A percentile compares a stretch with the other conserved stretches of the same genome.
Evolutionary conservation across 2,888 invertebrate genomes (phyloP).

Genomic region (Pseudococcus longispinus): DNA sequence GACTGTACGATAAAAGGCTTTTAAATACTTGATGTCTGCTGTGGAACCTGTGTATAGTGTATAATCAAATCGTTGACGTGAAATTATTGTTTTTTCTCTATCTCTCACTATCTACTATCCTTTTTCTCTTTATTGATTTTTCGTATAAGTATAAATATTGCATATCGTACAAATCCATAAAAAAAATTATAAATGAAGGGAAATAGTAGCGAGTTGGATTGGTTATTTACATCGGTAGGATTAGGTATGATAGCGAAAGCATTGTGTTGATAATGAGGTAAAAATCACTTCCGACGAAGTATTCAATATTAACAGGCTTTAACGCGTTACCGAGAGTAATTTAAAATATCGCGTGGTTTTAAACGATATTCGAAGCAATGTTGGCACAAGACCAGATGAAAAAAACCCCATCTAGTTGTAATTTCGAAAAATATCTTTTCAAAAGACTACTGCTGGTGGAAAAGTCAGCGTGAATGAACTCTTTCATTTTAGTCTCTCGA

Average conservation of each 20-base stretch:
- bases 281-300: constrained; percentile 6
- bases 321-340: background rate
- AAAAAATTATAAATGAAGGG: background rate
- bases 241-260: background rate
- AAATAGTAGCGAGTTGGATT: background rate
- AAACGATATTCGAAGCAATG: background rate
- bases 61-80: background rate
- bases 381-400: background rate
- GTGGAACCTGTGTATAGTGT: background rate
- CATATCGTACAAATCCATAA: too few relatives aligned
- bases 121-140: background rate
- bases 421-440: background rate
- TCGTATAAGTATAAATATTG: background rate
- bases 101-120: background rate
- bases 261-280: background rate
- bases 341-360: constrained; percentile 21
- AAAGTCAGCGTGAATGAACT: background rate
- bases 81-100: background rate
- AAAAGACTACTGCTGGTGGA: background rate
- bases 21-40: background rate
- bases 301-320: constrained; percentile 5
- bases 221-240: background rate
- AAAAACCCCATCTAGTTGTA: background rate
- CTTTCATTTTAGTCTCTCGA: background rate
- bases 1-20: background rate